phyloP scores from a whole-genome alignment of 1,140 invertebrate genomes.

The Cryptotermes secundus region DNA sequence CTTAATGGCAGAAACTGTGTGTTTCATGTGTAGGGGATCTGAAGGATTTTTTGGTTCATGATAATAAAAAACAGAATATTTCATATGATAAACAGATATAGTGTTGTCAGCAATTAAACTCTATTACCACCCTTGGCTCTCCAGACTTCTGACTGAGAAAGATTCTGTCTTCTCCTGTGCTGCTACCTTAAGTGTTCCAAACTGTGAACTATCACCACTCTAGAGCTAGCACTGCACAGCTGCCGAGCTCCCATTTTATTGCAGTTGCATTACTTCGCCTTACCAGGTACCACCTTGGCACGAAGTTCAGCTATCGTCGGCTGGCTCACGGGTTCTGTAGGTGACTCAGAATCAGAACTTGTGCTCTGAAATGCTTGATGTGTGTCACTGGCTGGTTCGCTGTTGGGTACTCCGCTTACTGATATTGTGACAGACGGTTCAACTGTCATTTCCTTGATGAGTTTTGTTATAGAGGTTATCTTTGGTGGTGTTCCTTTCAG shows the following conservation, averaged over 20 bases:
- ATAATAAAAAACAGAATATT: neutral
- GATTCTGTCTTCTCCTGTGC: neutral
- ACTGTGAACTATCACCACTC: neutral
- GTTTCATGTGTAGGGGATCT: no score
- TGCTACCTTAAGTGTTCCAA: neutral
- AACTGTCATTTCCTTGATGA: neutral
- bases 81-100: neutral
- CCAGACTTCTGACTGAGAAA: neutral
- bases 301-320: constrained; percentile 2
- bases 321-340: constrained; percentile 60
- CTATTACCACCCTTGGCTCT: neutral
- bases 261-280: neutral
- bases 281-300: neutral
- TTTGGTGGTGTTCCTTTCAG: constrained; percentile 24
- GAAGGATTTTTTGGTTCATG: no score
- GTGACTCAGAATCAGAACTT: constrained; percentile 61
- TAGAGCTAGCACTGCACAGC: neutral
- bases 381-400: neutral
- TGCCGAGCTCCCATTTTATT: no score
- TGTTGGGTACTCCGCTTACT: neutral
- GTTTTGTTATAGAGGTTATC: neutral
- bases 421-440: neutral
- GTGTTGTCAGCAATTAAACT: neutral
- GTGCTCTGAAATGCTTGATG: constrained; percentile 36
- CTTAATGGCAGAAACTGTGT: no score